Base-by-base conservation (phyloP, 2,797 vertebrate species). In the Percopsis omiscomaycus region DNA sequence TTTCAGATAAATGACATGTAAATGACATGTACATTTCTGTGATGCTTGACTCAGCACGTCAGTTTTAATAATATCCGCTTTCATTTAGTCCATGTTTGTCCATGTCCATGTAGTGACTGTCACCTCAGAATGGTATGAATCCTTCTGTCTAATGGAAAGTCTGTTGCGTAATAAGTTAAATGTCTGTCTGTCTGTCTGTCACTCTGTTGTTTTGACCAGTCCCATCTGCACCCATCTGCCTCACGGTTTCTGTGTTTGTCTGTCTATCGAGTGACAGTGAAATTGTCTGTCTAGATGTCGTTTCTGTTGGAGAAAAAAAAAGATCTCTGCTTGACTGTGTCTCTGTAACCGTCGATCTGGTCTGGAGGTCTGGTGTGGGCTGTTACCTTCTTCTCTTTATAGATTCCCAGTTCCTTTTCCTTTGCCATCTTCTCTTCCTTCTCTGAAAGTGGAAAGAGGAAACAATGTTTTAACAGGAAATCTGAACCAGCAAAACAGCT, bases 331-430 rank as follows among this genome's bases (percentile, higher is more conserved):
- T 15, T 50, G 49, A 51, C 22, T 51, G 15, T 22, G 49, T 51
- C 49, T 16, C 9, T 50, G n/a, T 37, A 4, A 37, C 2, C 6
- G 4, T 37, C 22, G 1, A 22, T 22, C 22, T 22, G 22, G 22
- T 22, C 22, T 22, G 22, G 22, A 22, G 22, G 11, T 12, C 14
- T 48, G 46, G 14, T 14, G 46, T 48, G 11, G 1, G 4, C 11
- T 2, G 2, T 86, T 88, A 98, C 97, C 95, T 96, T 98, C 85
- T 91, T 95, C 55, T 98, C 97, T 81, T 97, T 98, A 88, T 97
- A 98, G 86, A 94, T 95, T n/a, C 97, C 97, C 1, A 97, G 94
- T 77, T 93, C 95, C 83, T 97, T 98, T 83, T 98, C 96, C 87
- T 96, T 97, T 0, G 95, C 96, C 62, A 98, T 97, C 74, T 92